A percentile compares a stretch with the other conserved stretches of the same genome.
These are phyloP conservation scores for Pelusios castaneus DNA, from an alignment of 2,113 vertebrate genomes.

Conservation along the genomic window DNA sequence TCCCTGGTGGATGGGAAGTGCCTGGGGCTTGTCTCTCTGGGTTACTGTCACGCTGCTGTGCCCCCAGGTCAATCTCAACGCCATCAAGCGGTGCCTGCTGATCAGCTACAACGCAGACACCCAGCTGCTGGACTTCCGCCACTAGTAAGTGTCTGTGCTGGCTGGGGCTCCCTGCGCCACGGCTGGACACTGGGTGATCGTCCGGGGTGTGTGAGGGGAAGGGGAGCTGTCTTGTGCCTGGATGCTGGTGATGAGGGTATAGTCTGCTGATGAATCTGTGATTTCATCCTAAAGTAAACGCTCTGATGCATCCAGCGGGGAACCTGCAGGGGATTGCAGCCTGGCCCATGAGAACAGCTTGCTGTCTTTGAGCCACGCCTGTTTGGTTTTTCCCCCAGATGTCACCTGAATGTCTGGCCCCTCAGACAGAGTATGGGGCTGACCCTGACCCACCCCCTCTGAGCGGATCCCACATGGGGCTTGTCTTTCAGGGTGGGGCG, in stretches of 20 bases:
- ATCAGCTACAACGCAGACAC: slow-evolving; percentile 82
- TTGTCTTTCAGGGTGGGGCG: no score
- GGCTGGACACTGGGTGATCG: no score
- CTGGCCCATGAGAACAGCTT: no score
- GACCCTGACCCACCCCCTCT: no score
- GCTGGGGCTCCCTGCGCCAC: no score
- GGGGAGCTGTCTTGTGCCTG: no score
- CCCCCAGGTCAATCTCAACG: slow-evolving; percentile 88
- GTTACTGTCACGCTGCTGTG: neutral
- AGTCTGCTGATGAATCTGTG: slow-evolving; percentile 76
- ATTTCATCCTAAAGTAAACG: slow-evolving; percentile 84
- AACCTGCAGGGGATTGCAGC: fast-evolving
- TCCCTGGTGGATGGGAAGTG: no score
- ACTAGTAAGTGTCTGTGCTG: slow-evolving; percentile 85
- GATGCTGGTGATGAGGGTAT: slow-evolving; percentile 75
- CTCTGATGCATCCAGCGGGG: slow-evolving; percentile 72
- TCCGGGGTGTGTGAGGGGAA: no score
- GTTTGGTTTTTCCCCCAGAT: neutral
- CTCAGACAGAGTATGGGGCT: no score
- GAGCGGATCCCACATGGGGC: no score
- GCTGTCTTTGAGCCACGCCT: neutral
- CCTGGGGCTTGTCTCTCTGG: neutral
- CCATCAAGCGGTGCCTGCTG: slow-evolving; percentile 90
- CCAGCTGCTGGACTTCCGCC: slow-evolving; percentile 87
- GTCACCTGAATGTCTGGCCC: neutral